Base-by-base conservation (phyloP, 2,888 invertebrate species). In the Oxytorus armatus region DNA sequence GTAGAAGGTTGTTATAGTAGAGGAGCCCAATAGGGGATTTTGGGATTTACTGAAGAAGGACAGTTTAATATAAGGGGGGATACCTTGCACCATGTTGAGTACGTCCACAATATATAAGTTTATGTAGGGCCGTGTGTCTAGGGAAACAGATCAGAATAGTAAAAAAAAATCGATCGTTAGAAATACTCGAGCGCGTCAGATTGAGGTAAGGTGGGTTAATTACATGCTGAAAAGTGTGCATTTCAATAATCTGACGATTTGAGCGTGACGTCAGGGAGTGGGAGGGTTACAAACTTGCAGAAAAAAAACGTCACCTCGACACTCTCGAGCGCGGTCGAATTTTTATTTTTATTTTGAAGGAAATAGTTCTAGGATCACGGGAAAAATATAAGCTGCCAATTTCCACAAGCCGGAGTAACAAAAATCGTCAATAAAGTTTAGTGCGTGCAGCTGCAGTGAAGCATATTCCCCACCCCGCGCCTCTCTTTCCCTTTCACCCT, bases 141-240 rank as follows among this genome's bases (percentile, higher is more conserved):
- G 5, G 29, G 29, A 3, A 29, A 5, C 29, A 5, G 29, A 51
- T 51, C 51, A 25, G 55, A 44, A 33, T 57, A 57, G 16, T 66
- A 55, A 77, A 57, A 77, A 49, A 53, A 63, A 70, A 49, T 63
- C 36, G 11, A 42, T 42, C 42, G 11, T 42, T n/a, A 42, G 42
- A 42, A 42, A 42, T 42, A 42, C 42, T 42, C 42, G 42, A 42
- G 42, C 42, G 42, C 42, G 42, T 42, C 42, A 7, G 42, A 42
- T 42, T 42, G 10, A 42, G 42, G n/a, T 10, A 42, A n/a, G 42
- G 42, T 42, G n/a, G n/a, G 42, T 36, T 36, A 36, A 36, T 4
- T 8, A 36, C 36, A 29, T 29, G 29, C 29, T 29, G 29, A 29
- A 29, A 42, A 42, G 42, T 42, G 42, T 42, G n/a, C n/a, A 42